A percentile compares a stretch with the other conserved stretches of the same genome.
Evolutionary conservation across 2,113 vertebrate species (phyloP).

Genomic region (Stegastes partitus): DNA sequence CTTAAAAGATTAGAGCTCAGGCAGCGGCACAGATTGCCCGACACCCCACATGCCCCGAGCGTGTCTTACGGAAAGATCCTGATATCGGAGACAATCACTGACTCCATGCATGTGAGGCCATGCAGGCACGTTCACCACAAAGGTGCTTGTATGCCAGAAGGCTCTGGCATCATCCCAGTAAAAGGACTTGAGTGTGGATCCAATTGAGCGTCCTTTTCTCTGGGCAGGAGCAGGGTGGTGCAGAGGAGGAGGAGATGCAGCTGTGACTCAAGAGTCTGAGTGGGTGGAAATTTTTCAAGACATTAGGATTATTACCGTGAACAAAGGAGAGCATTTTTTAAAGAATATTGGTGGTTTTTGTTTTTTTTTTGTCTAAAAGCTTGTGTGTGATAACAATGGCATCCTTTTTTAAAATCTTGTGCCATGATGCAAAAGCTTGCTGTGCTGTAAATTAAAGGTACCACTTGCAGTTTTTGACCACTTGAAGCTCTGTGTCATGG

Average conservation of each 20-base stretch:
- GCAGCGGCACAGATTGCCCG: conserved; percentile 46
- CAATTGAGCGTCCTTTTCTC: conserved; percentile 1
- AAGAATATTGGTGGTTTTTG: neutral
- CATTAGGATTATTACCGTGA: conserved; percentile 20
- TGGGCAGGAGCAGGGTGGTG: conserved; percentile 8
- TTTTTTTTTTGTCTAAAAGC: neutral
- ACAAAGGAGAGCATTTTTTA: conserved; percentile 10
- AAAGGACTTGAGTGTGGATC: conserved; percentile 8
- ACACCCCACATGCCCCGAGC: conserved; percentile 20
- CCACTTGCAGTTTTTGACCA: too few species aligned
- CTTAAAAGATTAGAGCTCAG: conserved; percentile 42
- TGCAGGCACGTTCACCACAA: neutral
- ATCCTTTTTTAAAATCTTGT: neutral
- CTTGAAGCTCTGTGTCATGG: too few species aligned
- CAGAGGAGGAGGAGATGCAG: conserved; percentile 64
- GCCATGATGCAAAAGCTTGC: neutral
- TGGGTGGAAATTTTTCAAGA: conserved; percentile 4
- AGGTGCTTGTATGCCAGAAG: neutral
- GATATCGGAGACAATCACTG: neutral
- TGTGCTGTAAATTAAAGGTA: neutral
- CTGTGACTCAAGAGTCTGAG: conserved; percentile 58
- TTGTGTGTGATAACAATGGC: neutral
- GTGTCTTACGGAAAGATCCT: conserved; percentile 27
- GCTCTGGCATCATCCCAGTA: conserved; percentile 17
- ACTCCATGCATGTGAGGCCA: neutral